Conservation (phyloP, 2,888 invertebrate genomes). For the Rutpela maculata region DNA sequence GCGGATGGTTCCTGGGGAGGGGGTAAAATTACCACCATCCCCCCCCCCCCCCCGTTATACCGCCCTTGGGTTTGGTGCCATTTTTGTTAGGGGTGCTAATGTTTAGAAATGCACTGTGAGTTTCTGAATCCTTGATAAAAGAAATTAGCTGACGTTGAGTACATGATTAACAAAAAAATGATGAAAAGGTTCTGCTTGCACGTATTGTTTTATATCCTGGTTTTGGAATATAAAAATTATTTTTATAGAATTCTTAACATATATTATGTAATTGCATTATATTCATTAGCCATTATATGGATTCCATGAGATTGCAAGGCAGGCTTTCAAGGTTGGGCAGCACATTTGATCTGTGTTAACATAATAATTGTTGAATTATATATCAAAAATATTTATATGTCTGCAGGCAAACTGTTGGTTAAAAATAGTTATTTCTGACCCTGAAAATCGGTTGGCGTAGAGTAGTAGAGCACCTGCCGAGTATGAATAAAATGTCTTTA, state of each 20-base stretch:
- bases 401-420: neutral
- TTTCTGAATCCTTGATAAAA: too few relatives aligned
- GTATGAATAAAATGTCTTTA: neutral
- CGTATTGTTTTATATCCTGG: neutral
- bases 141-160: too few relatives aligned
- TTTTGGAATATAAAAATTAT: neutral
- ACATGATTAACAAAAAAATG: neutral
- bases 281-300: slow-evolving; percentile 6
- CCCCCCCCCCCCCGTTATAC: too few relatives aligned
- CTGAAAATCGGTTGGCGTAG: neutral
- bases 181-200: neutral
- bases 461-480: neutral
- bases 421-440: neutral
- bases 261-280: slow-evolving; percentile 12
- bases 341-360: slow-evolving; percentile 15
- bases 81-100: too few relatives aligned
- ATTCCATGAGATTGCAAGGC: slow-evolving; percentile 35
- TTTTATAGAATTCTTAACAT: neutral
- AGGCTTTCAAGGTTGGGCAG: slow-evolving; percentile 40
- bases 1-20: too few relatives aligned
- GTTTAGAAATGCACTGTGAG: too few relatives aligned
- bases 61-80: too few relatives aligned
- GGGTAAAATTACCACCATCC: too few relatives aligned
- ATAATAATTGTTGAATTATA: slow-evolving; percentile 13
- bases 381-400: slow-evolving; percentile 1